A percentile compares a stretch with the other conserved stretches of the same genome.
phyloP scores from a whole-genome alignment of 2,797 vertebrate genomes.

The Phoxinus dragarum region DNA sequence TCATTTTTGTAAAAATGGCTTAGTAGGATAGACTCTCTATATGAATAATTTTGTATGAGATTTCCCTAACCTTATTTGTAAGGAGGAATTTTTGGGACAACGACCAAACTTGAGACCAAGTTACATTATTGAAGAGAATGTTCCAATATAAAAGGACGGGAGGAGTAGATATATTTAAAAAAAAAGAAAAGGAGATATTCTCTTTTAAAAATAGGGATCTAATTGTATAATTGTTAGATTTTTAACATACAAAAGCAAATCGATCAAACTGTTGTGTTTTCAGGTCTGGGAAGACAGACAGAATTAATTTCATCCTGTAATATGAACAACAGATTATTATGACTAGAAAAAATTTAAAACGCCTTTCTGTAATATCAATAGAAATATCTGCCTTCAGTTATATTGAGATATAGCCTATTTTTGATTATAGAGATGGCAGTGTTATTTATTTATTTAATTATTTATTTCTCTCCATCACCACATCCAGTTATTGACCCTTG shows the following conservation, averaged over 20 bases:
- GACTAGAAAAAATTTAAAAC: too few species aligned
- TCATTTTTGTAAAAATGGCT: too few species aligned
- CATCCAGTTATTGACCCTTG: constrained; percentile 7
- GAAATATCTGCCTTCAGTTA: background rate
- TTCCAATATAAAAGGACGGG: background rate
- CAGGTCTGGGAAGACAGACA: too few species aligned
- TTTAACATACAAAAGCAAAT: too few species aligned
- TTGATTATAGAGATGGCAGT: background rate
- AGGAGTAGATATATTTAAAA: background rate
- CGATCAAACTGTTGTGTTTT: too few species aligned
- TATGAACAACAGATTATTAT: background rate
- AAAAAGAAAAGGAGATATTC: too few species aligned
- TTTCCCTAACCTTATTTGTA: background rate
- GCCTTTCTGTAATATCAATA: background rate
- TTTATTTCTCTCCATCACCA: background rate
- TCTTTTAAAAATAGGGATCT: too few species aligned
- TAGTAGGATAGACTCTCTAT: background rate
- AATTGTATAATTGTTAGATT: too few species aligned
- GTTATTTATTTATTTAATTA: background rate
- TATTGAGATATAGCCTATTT: background rate
- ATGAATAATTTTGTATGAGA: background rate
- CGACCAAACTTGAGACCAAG: background rate
- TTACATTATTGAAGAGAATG: too few species aligned
- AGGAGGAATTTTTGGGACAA: background rate
- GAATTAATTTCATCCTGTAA: too few species aligned